Evolutionary conservation across 2,797 vertebrate species (phyloP).

Genomic region (Philypnodon macrostomus): DNA sequence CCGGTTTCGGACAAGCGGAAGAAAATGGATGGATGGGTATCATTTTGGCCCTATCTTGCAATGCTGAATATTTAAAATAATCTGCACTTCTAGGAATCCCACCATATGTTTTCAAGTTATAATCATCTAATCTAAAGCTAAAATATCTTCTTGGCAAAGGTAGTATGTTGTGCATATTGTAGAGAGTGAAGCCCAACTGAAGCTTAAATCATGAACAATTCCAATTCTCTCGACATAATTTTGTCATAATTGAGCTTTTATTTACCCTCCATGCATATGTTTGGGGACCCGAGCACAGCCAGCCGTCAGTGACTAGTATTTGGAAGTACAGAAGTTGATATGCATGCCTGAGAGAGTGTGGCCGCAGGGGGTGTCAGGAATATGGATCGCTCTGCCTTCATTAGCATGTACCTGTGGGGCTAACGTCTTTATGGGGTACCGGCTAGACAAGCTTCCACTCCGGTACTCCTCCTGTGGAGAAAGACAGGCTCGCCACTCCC

Average conservation of each 20-base stretch:
- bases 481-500: conserved; percentile 51
- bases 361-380: conserved; percentile 42
- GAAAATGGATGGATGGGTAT: too few species aligned
- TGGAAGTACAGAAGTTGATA: conserved; percentile 5
- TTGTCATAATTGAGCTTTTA: background rate
- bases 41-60: too few species aligned
- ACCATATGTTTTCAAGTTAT: too few species aligned
- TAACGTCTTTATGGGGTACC: conserved; percentile 57
- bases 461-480: conserved; percentile 42
- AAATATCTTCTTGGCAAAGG: too few species aligned
- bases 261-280: background rate
- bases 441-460: conserved; percentile 53
- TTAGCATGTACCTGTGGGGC: conserved; percentile 68
- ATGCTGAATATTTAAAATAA: too few species aligned
- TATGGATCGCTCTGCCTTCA: conserved; percentile 60
- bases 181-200: too few species aligned
- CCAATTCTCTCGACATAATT: background rate
- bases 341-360: conserved; percentile 25
- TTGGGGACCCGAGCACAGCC: background rate
- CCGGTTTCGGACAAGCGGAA: too few species aligned
- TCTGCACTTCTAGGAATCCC: too few species aligned
- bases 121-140: too few species aligned
- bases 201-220: background rate
- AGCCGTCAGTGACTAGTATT: background rate
- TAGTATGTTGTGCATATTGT: too few species aligned